Base-by-base conservation (phyloP, 2,888 invertebrate species). In the Odontomyia ornata region DNA sequence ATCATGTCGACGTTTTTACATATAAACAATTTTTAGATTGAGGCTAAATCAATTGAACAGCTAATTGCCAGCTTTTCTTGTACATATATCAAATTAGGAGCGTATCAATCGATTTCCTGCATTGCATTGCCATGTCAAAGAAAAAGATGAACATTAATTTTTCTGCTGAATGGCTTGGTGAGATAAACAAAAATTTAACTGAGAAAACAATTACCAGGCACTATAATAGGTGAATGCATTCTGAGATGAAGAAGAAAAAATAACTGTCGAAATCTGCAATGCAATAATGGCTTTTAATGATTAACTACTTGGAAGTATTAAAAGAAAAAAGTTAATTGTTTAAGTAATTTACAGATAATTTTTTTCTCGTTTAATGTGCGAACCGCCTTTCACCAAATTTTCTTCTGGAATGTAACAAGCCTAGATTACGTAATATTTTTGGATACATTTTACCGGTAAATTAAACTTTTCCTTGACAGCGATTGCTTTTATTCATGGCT, bases 31-130 rank as follows among this genome's bases (percentile, higher is more conserved):
- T 36, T 18, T n/a, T 15, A 52, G 18, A 52, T 52, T 52, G 52
- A 15, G 52, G 52, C 52, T 52, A n/a, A 52, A 52, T 18, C 52
- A 13, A 52, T 52, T 13, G 5, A 15, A 15, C 4, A 18, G 13
- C 52, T 52, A 52, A 52, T 52, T 52, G 18, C 52, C 52, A 52
- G 52, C 52, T 18, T n/a, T 52, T 52, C 52, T 52, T 18, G 3
- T 52, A 52, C 52, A 52, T 9, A 36, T n/a, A 52, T 52, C 52
- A 52, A 52, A 52, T 52, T 52, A 52, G 18, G 52, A 52, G 52
- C 52, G 18, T 13, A 18, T 18, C 18, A 52, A 52, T 52, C 52
- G 52, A 52, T 52, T 52, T 52, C 52, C n/a, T 52, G n/a, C 52
- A 52, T 4, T 52, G n/a, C 52, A 52, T 13, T n/a, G 15, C 52